Conservation (phyloP, 2,888 invertebrate species). For the Nomada flava region DNA sequence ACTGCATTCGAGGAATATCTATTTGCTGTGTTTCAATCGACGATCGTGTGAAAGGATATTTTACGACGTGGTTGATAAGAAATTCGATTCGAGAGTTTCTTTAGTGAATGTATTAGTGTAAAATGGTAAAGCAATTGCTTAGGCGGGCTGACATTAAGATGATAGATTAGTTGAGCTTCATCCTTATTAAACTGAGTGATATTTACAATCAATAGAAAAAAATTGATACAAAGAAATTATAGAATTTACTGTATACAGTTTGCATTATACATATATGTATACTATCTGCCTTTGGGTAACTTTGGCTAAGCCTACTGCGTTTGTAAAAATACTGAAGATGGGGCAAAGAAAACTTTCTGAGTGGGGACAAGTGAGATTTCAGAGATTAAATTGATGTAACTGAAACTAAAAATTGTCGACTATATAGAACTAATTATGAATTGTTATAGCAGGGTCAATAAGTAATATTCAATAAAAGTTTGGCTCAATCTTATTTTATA, state of each 20-base stretch:
- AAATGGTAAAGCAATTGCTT: neutral
- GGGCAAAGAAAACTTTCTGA: constrained; percentile 19
- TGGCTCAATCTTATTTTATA: neutral
- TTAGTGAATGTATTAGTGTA: neutral
- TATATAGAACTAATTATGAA: too few relatives aligned
- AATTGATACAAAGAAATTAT: neutral
- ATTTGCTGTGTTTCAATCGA: neutral
- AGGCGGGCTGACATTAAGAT: neutral
- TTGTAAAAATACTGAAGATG: neutral
- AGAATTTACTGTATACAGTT: constrained; percentile 26
- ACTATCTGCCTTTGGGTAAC: neutral
- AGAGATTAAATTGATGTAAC: constrained; percentile 10
- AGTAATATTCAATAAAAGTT: too few relatives aligned
- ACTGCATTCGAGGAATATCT: neutral
- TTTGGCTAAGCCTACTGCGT: constrained; percentile 9
- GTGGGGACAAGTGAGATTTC: neutral
- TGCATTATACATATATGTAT: too few relatives aligned
- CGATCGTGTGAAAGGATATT: neutral
- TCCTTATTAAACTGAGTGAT: too few relatives aligned
- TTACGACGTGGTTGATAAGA: neutral
- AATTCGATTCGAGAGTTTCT: neutral
- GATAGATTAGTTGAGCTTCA: too few relatives aligned
- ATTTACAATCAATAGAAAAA: too few relatives aligned
- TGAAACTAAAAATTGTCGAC: too few relatives aligned
- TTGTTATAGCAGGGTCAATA: too few relatives aligned